Evolutionary conservation across 2,113 vertebrate species (phyloP).

Genomic region (Cyphotilapia sp.): DNA sequence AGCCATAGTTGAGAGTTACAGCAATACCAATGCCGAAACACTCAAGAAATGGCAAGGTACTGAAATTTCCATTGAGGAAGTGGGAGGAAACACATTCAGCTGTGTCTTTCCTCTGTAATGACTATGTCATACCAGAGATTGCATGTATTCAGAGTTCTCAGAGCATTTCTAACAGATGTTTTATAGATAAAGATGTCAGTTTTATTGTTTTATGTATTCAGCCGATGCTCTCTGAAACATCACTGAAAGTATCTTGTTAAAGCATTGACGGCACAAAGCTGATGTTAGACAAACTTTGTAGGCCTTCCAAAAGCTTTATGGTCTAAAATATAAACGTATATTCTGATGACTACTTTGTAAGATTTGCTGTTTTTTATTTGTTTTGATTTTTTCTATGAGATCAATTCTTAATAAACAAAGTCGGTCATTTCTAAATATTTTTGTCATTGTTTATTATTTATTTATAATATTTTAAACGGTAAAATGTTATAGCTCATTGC

Average conservation of each 20-base stretch:
- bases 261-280: not conserved
- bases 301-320: not conserved
- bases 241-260: not conserved
- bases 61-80: conserved; percentile 70
- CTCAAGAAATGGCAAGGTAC: conserved; percentile 55
- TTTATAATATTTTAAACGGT: not conserved
- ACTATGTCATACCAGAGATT: conserved; percentile 74
- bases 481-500: not conserved
- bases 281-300: not conserved
- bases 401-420: conserved; percentile 45
- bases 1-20: conserved; percentile 51
- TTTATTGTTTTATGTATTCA: not conserved
- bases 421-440: not conserved
- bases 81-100: conserved; percentile 41
- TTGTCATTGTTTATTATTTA: not conserved
- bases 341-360: conserved; percentile 29
- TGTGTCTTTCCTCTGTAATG: conserved; percentile 69
- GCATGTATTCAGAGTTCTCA: conserved; percentile 61
- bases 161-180: conserved; percentile 12
- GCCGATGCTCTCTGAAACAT: not conserved
- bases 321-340: not conserved
- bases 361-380: not conserved
- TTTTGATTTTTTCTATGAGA: not conserved
- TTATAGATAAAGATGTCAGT: not conserved
- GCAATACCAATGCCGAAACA: conserved; percentile 17